These are phyloP conservation scores for Bolborhynchus lineola DNA, from an alignment of 2,113 vertebrate species.

Conservation along the genomic window DNA sequence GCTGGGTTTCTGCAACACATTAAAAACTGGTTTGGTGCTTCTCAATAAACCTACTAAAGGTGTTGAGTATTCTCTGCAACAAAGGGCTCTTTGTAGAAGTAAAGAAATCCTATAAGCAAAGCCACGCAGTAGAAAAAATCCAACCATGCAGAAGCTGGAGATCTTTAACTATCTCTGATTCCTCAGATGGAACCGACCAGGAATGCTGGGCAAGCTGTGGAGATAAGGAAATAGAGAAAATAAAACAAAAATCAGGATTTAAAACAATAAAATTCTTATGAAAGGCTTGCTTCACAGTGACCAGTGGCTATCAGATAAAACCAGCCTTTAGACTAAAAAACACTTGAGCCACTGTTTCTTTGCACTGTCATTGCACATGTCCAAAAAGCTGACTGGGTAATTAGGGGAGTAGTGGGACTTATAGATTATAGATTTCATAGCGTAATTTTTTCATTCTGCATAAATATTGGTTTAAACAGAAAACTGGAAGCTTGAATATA, in stretches of 20 bases:
- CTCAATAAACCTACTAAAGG: not conserved
- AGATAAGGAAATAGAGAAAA: constrained; percentile 47
- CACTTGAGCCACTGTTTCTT: constrained; percentile 35
- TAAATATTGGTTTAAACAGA: constrained; percentile 58
- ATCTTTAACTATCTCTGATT: not conserved
- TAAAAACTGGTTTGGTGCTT: not conserved
- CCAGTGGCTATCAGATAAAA: constrained; percentile 33
- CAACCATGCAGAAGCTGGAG: not conserved
- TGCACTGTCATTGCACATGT: not conserved
- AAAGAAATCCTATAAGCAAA: constrained; percentile 1
- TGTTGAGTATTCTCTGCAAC: not conserved
- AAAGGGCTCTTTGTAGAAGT: not conserved
- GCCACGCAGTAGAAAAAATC: not conserved
- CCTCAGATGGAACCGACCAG: not conserved
- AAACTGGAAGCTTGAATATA: constrained; percentile 38
- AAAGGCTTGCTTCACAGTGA: not conserved
- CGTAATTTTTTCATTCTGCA: constrained; percentile 39
- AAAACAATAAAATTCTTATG: constrained; percentile 49
- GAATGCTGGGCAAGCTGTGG: not conserved
- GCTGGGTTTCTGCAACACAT: not conserved
- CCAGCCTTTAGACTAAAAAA: constrained; percentile 32
- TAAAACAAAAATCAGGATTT: constrained; percentile 32
- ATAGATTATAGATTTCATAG: constrained; percentile 41
- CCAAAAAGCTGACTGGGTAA: constrained; percentile 35
- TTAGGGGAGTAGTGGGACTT: constrained; percentile 17